These are phyloP conservation scores for Laticauda colubrina DNA, from an alignment of 2,113 vertebrate genomes.

Conservation along the genomic window DNA sequence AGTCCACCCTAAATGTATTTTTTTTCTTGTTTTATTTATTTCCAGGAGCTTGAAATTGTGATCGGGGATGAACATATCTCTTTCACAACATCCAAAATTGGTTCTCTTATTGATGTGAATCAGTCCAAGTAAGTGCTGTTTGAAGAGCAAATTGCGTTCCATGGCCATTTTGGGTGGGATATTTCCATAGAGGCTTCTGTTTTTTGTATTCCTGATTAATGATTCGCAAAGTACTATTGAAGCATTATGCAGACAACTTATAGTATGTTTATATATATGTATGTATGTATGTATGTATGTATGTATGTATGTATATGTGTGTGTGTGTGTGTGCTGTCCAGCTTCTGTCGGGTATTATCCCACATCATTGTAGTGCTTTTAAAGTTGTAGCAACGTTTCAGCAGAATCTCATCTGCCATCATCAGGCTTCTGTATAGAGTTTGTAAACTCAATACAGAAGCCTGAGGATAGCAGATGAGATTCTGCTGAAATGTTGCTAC, in stretches of 20 bases:
- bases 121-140: constrained; percentile 89
- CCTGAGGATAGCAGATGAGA: no score
- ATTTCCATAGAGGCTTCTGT: neutral
- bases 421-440: no score
- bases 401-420: no score
- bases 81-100: constrained; percentile 98
- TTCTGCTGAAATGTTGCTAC: no score
- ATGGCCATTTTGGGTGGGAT: neutral
- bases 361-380: no score
- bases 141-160: neutral
- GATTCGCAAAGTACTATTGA: neutral
- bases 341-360: no score
- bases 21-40: neutral
- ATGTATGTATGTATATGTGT: neutral
- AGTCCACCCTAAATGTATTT: neutral
- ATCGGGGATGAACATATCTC: constrained; percentile 99
- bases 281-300: no score
- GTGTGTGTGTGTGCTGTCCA: no score
- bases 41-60: constrained; percentile 95
- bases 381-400: no score
- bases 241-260: neutral
- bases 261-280: neutral
- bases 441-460: no score
- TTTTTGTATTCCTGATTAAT: neutral
- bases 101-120: constrained; percentile 97